Evolutionary conservation across 2,888 invertebrate genomes (phyloP).

Genomic region (Oxytorus armatus): DNA sequence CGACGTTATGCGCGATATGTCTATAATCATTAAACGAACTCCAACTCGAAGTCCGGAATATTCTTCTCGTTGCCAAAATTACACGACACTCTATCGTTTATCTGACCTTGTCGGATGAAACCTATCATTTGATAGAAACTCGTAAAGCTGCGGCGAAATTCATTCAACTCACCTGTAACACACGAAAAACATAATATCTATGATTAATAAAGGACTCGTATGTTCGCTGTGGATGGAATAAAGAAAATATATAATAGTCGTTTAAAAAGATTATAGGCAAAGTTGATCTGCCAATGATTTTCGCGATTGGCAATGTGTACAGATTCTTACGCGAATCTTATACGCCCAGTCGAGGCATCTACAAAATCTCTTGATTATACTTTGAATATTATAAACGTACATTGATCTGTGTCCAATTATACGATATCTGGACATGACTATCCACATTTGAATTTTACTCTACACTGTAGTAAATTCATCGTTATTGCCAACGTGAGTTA

Average conservation of each 20-base stretch:
- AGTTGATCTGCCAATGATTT: no score
- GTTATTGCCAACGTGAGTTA: not conserved
- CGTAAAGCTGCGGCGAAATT: slow-evolving; percentile 26
- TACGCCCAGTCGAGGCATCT: no score
- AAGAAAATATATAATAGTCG: not conserved
- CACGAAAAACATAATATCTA: slow-evolving; percentile 61
- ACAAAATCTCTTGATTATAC: not conserved
- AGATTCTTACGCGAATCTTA: no score
- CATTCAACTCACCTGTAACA: slow-evolving; percentile 75
- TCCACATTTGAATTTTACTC: no score
- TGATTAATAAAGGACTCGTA: slow-evolving; percentile 41
- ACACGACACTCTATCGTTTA: slow-evolving; percentile 22
- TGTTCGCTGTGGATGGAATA: not conserved
- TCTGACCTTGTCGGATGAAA: slow-evolving; percentile 58
- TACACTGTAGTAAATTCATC: no score
- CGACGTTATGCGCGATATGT: no score
- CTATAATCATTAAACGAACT: no score
- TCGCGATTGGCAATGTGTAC: no score
- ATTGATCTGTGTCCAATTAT: not conserved
- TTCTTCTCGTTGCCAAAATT: slow-evolving; percentile 13
- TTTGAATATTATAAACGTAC: not conserved
- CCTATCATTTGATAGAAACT: slow-evolving; percentile 38
- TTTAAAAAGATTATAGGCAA: no score
- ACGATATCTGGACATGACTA: no score
- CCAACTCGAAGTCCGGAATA: not conserved